Evolutionary conservation across 1,140 invertebrate genomes (phyloP), one percentile per base, ranked within the genome.

Genomic region (Gyrodactylus salaris): DNA sequence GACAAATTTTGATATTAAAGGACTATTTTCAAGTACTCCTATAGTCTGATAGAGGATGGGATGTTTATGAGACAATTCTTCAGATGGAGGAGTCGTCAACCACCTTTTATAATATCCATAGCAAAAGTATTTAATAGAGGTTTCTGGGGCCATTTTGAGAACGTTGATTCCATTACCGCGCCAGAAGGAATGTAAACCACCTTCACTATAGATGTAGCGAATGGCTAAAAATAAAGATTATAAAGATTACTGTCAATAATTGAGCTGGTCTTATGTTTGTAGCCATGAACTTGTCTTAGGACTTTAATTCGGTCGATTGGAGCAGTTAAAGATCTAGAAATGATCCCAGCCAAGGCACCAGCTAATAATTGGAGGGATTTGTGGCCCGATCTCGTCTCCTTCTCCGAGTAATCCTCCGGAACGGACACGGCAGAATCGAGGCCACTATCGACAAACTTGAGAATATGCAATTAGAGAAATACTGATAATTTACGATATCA

Each of bases 131-230:
- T 98, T 99, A 0, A 98, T 80, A 0, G 94, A 93, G 0, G 91
- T 89, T 82, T 98, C 94, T 0, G 94, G 94, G 0, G 90, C 93
- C 76, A 99, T 97, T 84, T 99, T 98, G 75, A 96, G 82, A 54
- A 98, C 90, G 81, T 99, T 99, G 76, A 98, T 91, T 68, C 91
- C 91, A 81, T 99, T 99, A 25, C 95, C 95, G 77, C 94, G 83
- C 94, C 94, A 98, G 71, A 98, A 81, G 73, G 89, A 89, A 26
- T 79, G 82, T 1, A 87, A 77, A 21, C 95, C 95, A 75, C 95
- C 95, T 82, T 99, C 94, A 68, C 86, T 85, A 1, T 94, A 80
- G 88, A 97, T 73, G 20, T 69, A 73, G 20, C 26, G 23, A 25
- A 73, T 68, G 1, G 72, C 26, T 54, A 54, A 54, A 54, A 54